Evolutionary conservation across 2,797 vertebrate species (phyloP), one percentile per base, ranked within the genome.

Genomic region (Urosaurus nigricauda): DNA sequence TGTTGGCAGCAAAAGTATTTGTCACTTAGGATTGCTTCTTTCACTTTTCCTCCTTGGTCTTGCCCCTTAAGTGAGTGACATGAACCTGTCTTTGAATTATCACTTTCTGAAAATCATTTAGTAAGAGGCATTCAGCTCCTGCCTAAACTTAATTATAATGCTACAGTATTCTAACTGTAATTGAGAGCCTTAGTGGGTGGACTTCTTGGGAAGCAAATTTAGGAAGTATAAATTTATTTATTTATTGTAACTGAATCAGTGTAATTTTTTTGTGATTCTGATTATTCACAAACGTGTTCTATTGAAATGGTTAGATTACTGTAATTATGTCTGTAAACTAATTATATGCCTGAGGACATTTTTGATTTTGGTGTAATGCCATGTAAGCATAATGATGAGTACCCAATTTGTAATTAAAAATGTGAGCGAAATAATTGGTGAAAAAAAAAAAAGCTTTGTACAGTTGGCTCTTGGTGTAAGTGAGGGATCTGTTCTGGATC

Each of bases 291-390:
- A 84, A 83, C 70, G 77, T 19, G 37, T 2, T 40, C 35, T 40
- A 43, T 13, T 83, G 35, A 88, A 92, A 84, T 53, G 17, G 43
- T 51, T 87, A 1, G 89, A 89, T n/a, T 51, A 37, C n/a, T 87
- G 37, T 73, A 84, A 84, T 84, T 73, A 74, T 84, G 51, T 74
- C n/a, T 73, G 70, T 83, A 74, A 29, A 35, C 32, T 74, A 56
- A 70, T 74, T 87, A 79, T 16, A 89, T 87, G 56, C 63, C 60
- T 83, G 65, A 70, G 65, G 63, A 51, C 65, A 83, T 68, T 47
- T 71, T 17, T 79, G 78, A 79, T 2, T 53, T 63, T 58, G 83
- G n/a, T 53, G 29, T 12, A 83, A 53, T 51, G 37, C 82, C 70
- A 47, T 71, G 65, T 53, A 24, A 84, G 37, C 32, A 84, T 84